Conservation (phyloP, 2,797 vertebrate genomes). For the Bradypodion ventrale region DNA sequence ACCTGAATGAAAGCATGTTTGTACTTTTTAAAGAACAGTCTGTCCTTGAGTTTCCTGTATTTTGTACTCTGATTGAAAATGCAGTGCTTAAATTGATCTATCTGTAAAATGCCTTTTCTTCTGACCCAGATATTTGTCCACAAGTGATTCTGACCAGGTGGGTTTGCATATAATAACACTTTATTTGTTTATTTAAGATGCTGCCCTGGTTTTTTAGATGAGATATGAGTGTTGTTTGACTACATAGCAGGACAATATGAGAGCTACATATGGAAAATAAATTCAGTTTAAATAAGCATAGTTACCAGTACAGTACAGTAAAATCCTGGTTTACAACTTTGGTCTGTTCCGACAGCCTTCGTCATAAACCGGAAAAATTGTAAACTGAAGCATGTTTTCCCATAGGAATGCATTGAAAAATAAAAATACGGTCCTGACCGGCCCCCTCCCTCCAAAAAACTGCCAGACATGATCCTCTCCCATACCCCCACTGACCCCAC, state of each 20-base stretch:
- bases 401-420: no score
- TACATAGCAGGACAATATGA: not conserved
- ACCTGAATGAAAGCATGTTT: conserved; percentile 5
- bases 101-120: not conserved
- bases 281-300: not conserved
- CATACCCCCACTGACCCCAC: no score
- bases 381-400: no score
- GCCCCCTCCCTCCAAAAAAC: no score
- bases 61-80: conserved; percentile 1
- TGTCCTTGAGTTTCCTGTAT: conserved; percentile 23
- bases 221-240: not conserved
- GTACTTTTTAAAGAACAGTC: conserved; percentile 29
- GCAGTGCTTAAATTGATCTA: not conserved
- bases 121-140: not conserved
- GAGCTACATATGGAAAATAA: not conserved
- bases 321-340: no score
- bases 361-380: no score
- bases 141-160: not conserved
- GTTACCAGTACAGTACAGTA: no score
- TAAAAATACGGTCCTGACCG: no score
- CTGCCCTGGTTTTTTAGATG: not conserved
- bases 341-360: no score
- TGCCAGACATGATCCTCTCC: no score
- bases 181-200: not conserved
- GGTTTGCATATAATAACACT: not conserved